A percentile compares a stretch with the other conserved stretches of the same genome.
phyloP scores from a whole-genome alignment of 2,113 vertebrate species.

The Pteronura brasiliensis region DNA sequence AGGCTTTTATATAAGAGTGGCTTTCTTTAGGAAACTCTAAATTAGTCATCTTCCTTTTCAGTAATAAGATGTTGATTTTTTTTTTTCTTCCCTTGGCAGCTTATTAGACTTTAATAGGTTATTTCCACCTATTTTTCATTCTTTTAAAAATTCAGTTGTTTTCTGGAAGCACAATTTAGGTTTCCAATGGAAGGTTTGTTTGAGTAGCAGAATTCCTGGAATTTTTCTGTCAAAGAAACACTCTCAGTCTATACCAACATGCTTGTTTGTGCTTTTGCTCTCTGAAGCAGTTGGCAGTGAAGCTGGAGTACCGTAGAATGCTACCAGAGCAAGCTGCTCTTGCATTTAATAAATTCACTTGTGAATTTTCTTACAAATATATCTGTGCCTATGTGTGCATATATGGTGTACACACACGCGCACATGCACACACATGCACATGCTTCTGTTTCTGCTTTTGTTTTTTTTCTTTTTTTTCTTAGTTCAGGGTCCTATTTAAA shows the following conservation, averaged over 20 bases:
- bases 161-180: conserved; percentile 20
- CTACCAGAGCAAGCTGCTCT: conserved; percentile 16
- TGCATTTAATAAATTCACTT: neutral
- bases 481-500: conserved; percentile 17
- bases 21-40: conserved; percentile 31
- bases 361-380: neutral
- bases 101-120: neutral
- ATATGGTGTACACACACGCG: neutral
- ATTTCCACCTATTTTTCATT: conserved; percentile 6
- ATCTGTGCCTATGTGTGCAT: neutral
- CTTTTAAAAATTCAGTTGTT: conserved; percentile 31
- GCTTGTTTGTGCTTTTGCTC: conserved; percentile 37
- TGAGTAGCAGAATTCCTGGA: conserved; percentile 47
- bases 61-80: neutral
- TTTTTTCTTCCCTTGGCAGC: neutral
- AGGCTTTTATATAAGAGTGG: neutral
- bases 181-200: conserved; percentile 31
- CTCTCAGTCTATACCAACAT: neutral
- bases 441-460: conserved; percentile 2
- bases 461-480: neutral
- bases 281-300: neutral
- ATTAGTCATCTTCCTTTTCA: neutral
- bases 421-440: neutral
- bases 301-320: neutral
- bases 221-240: conserved; percentile 37